Base-by-base conservation (phyloP, 2,797 vertebrate genomes). In the Spea hammondii region DNA sequence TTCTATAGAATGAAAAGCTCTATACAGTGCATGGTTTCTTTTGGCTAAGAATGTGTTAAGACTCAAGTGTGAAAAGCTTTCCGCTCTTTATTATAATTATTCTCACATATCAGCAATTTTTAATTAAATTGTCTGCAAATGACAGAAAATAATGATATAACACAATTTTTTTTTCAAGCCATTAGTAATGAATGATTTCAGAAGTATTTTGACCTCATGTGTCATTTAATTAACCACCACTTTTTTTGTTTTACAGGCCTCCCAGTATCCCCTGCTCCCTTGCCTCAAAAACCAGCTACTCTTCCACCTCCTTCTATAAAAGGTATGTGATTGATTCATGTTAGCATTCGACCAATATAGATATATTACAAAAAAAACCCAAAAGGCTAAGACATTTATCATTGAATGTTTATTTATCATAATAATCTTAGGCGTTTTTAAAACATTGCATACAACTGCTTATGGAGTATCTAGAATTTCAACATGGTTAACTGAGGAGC, bases 201-300 rank as follows among this genome's bases (percentile, higher is more conserved):
- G n/a, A 9, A 62, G 32, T 62, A 62, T 62, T 62, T 59, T 62
- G 59, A 5, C 59, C 14, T 62, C 5, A 14, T 62, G n/a, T 62
- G 13, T 62, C 59, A 62, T 62, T 62, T 48, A 45, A 50, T 68
- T 73, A 12, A 73, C 57, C 66, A 10, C 13, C 3, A 54, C 46
- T 74, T 10, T 73, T 55, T 48, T 54, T 13, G 11, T 50, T 12
- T 74, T 45, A 68, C 65, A 79, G 78, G 57, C 8, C 54, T 55
- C 11, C 70, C 77, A 49, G 50, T 79, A 44, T 68, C 78, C 47
- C 70, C 78, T 74, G 70, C 78, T 53, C 5, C 64, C 44, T 6
- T 49, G 0, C 44, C 14, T 5, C 32, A 0, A 49, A 74, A 79
- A 74, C 55, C 13, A 7, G 5, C 45, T 3, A 6, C 13, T 9